A percentile compares a stretch with the other conserved stretches of the same genome.
Evolutionary conservation across 1,140 invertebrate species (phyloP).

Genomic region (Pseudoatta argentina): DNA sequence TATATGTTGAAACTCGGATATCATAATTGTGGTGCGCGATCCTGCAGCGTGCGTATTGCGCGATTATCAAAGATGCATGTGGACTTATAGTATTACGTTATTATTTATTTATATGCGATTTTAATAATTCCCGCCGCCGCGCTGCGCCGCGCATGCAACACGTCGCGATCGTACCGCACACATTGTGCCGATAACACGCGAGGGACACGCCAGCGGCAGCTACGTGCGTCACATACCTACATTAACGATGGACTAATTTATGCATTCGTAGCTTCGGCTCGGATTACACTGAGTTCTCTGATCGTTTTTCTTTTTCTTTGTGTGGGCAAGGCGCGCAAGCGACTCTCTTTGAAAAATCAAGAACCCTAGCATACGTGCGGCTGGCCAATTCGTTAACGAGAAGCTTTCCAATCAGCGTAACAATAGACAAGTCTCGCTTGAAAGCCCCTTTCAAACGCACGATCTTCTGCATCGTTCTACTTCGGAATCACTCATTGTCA

Average conservation of each 20-base stretch:
- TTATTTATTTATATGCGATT: conserved; percentile 57
- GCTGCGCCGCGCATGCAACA: conserved; percentile 34
- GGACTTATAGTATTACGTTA: conserved; percentile 60
- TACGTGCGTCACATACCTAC: conserved; percentile 13
- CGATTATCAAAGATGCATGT: conserved; percentile 59
- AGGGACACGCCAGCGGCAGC: neutral
- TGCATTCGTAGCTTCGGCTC: neutral
- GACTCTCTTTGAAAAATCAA: conserved; percentile 42
- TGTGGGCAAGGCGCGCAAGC: neutral
- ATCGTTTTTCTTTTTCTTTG: neutral
- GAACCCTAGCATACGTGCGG: neutral
- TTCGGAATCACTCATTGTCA: conserved; percentile 23
- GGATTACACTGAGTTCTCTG: neutral
- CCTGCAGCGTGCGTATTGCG: neutral
- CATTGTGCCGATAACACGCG: conserved; percentile 41
- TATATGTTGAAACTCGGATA: neutral
- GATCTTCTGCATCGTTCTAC: neutral
- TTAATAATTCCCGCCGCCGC: conserved; percentile 51
- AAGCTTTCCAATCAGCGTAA: conserved; percentile 54
- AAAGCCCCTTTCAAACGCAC: conserved; percentile 34
- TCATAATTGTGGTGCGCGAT: conserved; percentile 29
- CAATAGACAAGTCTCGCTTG: conserved; percentile 28
- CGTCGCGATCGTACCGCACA: conserved; percentile 24
- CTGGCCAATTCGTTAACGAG: conserved; percentile 35
- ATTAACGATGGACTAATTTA: conserved; percentile 46